A percentile compares a stretch with the other conserved stretches of the same genome.
Evolutionary conservation across 2,888 invertebrate genomes (phyloP).

Genomic region (Eledone cirrhosa): DNA sequence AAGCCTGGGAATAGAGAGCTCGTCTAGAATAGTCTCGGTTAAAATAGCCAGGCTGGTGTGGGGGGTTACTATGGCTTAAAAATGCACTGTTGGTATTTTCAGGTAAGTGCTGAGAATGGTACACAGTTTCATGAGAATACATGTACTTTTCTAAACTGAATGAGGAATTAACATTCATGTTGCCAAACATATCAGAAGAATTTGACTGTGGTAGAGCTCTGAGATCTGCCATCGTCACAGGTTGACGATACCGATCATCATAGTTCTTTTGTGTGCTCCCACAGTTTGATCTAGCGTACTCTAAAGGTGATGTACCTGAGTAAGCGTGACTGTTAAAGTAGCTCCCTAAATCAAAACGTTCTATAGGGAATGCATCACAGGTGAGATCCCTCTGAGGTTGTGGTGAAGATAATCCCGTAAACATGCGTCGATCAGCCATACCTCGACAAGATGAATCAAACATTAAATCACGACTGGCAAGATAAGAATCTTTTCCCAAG

Average conservation of each 20-base stretch:
- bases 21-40: conserved; percentile 57
- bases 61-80: conserved; percentile 56
- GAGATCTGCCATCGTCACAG: conserved; percentile 56
- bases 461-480: conserved; percentile 57
- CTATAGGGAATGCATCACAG: conserved; percentile 53
- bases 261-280: conserved; percentile 56
- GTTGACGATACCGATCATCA: conserved; percentile 62
- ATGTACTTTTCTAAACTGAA: conserved; percentile 63
- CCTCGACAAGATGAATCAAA: conserved; percentile 53
- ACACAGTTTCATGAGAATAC: conserved; percentile 61
- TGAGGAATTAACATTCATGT: conserved; percentile 53
- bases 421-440: conserved; percentile 57
- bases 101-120: conserved; percentile 59
- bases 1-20: conserved; percentile 59
- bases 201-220: conserved; percentile 58
- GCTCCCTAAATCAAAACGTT: conserved; percentile 57
- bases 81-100: conserved; percentile 60
- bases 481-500: conserved; percentile 56
- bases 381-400: conserved; percentile 53
- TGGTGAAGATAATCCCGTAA: conserved; percentile 48
- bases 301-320: conserved; percentile 49
- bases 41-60: conserved; percentile 52
- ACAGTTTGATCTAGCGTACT: conserved; percentile 52
- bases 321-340: conserved; percentile 57
- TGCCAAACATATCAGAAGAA: conserved; percentile 59